Percentiles rank a stretch among this genome's conserved stretches.
Conservation (phyloP, 92 coral and sea anemone species). For the Heliopora coerulea region DNA sequence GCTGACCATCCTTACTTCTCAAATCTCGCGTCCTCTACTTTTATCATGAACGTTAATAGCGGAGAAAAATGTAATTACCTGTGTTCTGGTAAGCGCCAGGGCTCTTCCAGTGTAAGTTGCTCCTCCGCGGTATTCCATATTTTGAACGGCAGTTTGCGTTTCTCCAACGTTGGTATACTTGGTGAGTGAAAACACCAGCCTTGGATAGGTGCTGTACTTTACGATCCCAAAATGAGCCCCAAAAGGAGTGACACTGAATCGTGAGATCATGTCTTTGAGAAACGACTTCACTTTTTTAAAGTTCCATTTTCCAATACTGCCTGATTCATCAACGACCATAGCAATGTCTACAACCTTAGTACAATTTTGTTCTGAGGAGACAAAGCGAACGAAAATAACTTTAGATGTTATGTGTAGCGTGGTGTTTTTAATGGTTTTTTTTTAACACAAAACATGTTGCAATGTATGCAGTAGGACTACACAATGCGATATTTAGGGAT, state of each 20-base stretch:
- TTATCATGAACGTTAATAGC: too few relatives aligned
- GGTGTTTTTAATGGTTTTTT: too few relatives aligned
- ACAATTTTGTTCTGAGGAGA: conserved; percentile 44
- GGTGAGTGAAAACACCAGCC: conserved; percentile 53
- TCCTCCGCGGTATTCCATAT: conserved; percentile 60
- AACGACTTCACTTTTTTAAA: conserved; percentile 58
- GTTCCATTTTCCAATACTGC: conserved; percentile 57
- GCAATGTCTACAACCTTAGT: conserved; percentile 54
- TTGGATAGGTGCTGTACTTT: conserved; percentile 57
- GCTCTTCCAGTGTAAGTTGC: conserved; percentile 64
- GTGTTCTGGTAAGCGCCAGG: conserved; percentile 41
- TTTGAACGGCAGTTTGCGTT: conserved; percentile 29
- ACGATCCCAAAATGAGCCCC: conserved; percentile 59
- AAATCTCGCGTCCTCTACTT: too few relatives aligned
- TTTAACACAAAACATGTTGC: too few relatives aligned
- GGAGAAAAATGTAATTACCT: conserved; percentile 11
- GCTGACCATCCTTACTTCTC: too few relatives aligned
- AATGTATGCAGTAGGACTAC: too few relatives aligned
- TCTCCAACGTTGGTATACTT: conserved; percentile 30
- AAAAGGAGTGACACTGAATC: conserved; percentile 53
- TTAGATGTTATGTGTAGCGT: too few relatives aligned
- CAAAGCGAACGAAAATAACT: not conserved
- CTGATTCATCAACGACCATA: conserved; percentile 64
- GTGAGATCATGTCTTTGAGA: conserved; percentile 42
- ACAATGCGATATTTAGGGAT: too few relatives aligned